phyloP scores from a whole-genome alignment of 2,888 invertebrate species.

The Hoplodrina ambigua region DNA sequence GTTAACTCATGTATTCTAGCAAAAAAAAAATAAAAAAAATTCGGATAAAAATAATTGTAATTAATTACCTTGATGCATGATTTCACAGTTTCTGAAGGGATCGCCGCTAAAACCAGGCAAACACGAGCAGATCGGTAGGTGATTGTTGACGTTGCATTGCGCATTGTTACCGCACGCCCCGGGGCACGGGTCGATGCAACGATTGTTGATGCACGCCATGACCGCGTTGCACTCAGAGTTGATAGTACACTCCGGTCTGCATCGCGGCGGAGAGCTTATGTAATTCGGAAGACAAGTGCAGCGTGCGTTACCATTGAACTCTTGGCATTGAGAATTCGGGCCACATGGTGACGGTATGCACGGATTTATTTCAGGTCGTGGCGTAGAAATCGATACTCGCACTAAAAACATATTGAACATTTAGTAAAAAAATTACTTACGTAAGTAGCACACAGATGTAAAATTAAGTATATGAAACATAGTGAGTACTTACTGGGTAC shows the following conservation, averaged over 20 bases:
- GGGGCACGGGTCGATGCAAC: constrained; percentile 94
- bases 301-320: constrained; percentile 91
- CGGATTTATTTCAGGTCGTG: constrained; percentile 86
- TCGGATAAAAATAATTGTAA: not conserved
- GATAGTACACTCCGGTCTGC: constrained; percentile 93
- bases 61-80: constrained; percentile 74
- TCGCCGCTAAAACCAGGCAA: constrained; percentile 93
- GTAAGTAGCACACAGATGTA: not conserved
- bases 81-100: constrained; percentile 91
- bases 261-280: constrained; percentile 94
- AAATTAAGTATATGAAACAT: not conserved
- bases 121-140: constrained; percentile 93
- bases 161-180: constrained; percentile 94
- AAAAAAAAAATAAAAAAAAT: not conserved
- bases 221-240: constrained; percentile 93
- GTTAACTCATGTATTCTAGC: not conserved
- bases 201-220: constrained; percentile 93
- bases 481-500: constrained; percentile 83
- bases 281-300: constrained; percentile 94
- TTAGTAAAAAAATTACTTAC: constrained; percentile 9
- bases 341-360: constrained; percentile 95
- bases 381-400: constrained; percentile 73
- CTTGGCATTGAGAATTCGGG: constrained; percentile 93
- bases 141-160: constrained; percentile 93
- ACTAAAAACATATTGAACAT: constrained; percentile 64